Percentiles rank a stretch among this genome's conserved stretches.
Conservation (phyloP, 2,888 invertebrate species). For the Temnothorax unifasciatus region DNA sequence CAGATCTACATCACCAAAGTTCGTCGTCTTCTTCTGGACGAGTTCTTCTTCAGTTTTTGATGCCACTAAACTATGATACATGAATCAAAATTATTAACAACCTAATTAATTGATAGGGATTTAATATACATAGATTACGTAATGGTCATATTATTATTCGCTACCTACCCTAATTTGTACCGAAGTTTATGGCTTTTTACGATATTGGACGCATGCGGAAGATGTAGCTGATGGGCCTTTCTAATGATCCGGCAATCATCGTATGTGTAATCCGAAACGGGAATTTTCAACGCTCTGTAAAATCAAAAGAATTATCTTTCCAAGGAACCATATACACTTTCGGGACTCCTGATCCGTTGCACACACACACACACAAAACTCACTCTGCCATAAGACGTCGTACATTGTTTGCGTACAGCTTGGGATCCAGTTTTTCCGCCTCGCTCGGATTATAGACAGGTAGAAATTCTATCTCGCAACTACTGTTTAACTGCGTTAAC, state of each 20-base stretch:
- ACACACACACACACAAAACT: slow-evolving; percentile 85
- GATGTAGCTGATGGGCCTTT: slow-evolving; percentile 93
- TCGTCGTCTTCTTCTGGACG: slow-evolving; percentile 78
- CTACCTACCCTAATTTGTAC: slow-evolving; percentile 90
- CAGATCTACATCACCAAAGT: slow-evolving; percentile 79
- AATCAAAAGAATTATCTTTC: not conserved
- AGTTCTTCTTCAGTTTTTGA: slow-evolving; percentile 85
- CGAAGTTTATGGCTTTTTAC: slow-evolving; percentile 94
- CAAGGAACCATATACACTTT: not conserved
- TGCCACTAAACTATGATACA: slow-evolving; percentile 77
- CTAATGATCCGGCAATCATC: slow-evolving; percentile 96
- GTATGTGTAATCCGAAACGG: slow-evolving; percentile 96
- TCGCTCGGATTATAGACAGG: slow-evolving; percentile 96
- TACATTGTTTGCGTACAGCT: slow-evolving; percentile 96
- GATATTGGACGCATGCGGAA: slow-evolving; percentile 91
- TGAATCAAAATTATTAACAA: not conserved
- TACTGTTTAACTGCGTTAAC: slow-evolving; percentile 94
- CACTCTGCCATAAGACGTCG: slow-evolving; percentile 96
- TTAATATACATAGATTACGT: not conserved
- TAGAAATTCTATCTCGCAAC: slow-evolving; percentile 96
- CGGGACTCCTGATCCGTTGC: not conserved
- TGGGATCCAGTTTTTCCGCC: slow-evolving; percentile 94
- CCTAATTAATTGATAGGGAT: not conserved
- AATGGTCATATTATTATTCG: slow-evolving; percentile 13
- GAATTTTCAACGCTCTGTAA: slow-evolving; percentile 93